These are phyloP conservation scores for Agapostemon virescens DNA, from an alignment of 2,888 invertebrate genomes.

Conservation along the genomic window DNA sequence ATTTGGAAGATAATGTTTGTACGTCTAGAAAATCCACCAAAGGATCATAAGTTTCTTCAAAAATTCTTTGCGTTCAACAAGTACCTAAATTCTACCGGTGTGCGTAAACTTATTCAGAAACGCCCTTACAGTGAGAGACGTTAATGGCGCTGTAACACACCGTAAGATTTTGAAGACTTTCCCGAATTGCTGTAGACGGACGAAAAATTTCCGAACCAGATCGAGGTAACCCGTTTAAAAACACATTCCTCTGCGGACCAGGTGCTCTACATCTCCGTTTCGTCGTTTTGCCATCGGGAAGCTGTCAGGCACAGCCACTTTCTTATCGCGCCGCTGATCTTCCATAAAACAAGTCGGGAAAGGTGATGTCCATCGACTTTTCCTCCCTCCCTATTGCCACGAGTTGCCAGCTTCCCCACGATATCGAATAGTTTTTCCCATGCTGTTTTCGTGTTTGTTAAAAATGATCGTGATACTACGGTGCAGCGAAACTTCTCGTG, in stretches of 20 bases:
- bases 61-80: too few species aligned
- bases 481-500: constrained; percentile 29
- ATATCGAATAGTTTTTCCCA: constrained; percentile 40
- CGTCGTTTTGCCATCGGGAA: constrained; percentile 58
- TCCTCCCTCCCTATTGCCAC: constrained; percentile 14
- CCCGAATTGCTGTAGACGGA: background rate
- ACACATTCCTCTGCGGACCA: constrained; percentile 42
- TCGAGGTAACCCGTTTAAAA: constrained; percentile 44
- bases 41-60: too few species aligned
- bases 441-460: constrained; percentile 42
- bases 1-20: too few species aligned
- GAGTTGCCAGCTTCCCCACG: constrained; percentile 26
- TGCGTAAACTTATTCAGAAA: background rate
- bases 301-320: constrained; percentile 61
- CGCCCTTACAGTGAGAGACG: background rate
- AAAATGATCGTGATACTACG: constrained; percentile 46
- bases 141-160: background rate
- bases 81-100: too few species aligned
- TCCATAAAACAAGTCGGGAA: constrained; percentile 61
- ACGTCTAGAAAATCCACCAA: too few species aligned
- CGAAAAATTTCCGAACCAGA: constrained; percentile 44
- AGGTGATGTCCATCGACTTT: constrained; percentile 37
- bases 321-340: constrained; percentile 60
- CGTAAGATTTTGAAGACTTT: background rate
- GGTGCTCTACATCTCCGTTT: constrained; percentile 49